These are phyloP conservation scores for Dolichoris vasculosae DNA, from an alignment of 1,140 invertebrate genomes.

Conservation along the genomic window DNA sequence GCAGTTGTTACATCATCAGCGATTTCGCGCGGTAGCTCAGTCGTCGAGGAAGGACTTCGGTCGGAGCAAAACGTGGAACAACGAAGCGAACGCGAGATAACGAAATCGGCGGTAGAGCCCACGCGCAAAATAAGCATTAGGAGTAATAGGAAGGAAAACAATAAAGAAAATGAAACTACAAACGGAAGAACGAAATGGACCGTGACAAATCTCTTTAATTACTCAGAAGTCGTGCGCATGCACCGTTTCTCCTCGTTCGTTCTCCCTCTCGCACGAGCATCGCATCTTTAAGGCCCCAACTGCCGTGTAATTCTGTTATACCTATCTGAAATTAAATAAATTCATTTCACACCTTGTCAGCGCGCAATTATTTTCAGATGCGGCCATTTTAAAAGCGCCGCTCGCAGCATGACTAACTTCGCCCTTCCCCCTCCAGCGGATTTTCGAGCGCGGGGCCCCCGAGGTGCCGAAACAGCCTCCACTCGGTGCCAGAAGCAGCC, in stretches of 20 bases:
- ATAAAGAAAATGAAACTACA: constrained; percentile 34
- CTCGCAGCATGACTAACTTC: constrained; percentile 37
- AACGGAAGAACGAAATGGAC: constrained; percentile 47
- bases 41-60: background rate
- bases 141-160: background rate
- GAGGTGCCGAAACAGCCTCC: constrained; percentile 29
- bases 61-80: background rate
- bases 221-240: constrained; percentile 37
- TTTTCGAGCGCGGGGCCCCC: constrained; percentile 4
- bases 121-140: background rate
- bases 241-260: constrained; percentile 21
- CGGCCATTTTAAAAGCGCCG: constrained; percentile 46
- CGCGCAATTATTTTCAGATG: constrained; percentile 73
- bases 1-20: background rate
- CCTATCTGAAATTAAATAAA: constrained; percentile 75
- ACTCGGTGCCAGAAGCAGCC: background rate
- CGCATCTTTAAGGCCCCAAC: constrained; percentile 69
- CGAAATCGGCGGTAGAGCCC: background rate
- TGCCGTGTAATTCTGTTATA: constrained; percentile 75
- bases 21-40: background rate
- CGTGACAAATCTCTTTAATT: constrained; percentile 52
- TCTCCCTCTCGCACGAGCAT: constrained; percentile 59
- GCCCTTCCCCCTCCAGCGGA: background rate
- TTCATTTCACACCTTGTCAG: constrained; percentile 76
- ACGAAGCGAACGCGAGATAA: background rate